Evolutionary conservation across 2,797 vertebrate species (phyloP).

Genomic region (Agapornis canus): DNA sequence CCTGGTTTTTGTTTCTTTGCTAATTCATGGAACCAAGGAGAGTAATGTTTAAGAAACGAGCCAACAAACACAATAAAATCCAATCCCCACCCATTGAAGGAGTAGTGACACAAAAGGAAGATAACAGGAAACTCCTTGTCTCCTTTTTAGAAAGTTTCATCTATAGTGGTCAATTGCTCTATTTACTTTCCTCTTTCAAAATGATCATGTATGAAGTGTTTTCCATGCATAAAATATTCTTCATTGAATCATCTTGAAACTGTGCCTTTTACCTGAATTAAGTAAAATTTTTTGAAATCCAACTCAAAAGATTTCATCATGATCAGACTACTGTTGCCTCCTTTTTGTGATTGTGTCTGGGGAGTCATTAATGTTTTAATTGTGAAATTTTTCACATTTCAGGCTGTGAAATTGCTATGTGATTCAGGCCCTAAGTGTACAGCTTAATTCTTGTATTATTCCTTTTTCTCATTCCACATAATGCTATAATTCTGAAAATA

Average conservation of each 20-base stretch:
- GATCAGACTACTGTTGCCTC: neutral
- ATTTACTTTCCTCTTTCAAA: neutral
- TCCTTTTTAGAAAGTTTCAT: neutral
- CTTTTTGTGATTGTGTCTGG: neutral
- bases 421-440: slow-evolving; percentile 18
- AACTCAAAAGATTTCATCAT: neutral
- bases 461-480: slow-evolving; percentile 26
- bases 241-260: neutral
- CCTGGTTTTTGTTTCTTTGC: neutral
- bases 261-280: neutral
- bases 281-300: neutral
- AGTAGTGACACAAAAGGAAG: neutral
- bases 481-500: slow-evolving; percentile 42
- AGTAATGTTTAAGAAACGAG: neutral
- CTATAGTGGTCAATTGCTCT: neutral
- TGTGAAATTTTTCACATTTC: neutral
- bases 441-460: slow-evolving; percentile 7
- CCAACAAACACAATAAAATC: neutral
- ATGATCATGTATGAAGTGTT: neutral
- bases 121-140: neutral
- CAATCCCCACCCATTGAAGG: neutral
- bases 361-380: neutral
- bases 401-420: neutral
- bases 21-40: neutral
- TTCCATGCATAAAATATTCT: neutral